Conservation (phyloP, 2,888 invertebrate species). For the Pinctada fucata region DNA sequence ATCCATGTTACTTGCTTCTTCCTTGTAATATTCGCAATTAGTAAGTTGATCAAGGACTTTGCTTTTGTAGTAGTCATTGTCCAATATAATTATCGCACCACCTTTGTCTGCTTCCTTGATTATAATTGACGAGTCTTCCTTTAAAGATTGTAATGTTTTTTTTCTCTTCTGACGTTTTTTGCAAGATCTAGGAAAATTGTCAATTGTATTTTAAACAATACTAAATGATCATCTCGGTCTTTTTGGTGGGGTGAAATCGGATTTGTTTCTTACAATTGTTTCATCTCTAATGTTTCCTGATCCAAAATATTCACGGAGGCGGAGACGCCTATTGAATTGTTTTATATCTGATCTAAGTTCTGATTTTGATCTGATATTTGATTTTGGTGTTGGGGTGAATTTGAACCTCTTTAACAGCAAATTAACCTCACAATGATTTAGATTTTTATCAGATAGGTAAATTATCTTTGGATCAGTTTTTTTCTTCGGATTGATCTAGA, state of each 20-base stretch:
- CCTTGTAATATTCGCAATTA: neutral
- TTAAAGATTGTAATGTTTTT: neutral
- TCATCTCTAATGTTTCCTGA: neutral
- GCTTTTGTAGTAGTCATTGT: neutral
- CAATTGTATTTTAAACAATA: neutral
- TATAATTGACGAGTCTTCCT: neutral
- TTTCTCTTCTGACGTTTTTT: neutral
- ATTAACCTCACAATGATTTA: neutral
- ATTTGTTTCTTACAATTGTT: constrained; percentile 7
- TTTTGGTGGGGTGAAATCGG: neutral
- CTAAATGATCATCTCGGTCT: neutral
- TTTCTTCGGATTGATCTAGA: neutral
- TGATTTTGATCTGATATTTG: neutral
- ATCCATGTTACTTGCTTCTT: constrained; percentile 2
- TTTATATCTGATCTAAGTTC: neutral
- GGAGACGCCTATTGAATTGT: neutral
- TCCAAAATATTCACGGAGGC: constrained; percentile 1
- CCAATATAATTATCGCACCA: constrained; percentile 11
- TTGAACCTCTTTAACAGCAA: neutral
- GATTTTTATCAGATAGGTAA: neutral
- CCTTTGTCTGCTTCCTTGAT: constrained; percentile 22
- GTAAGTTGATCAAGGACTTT: neutral
- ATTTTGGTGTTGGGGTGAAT: constrained; percentile 1
- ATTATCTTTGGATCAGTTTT: constrained; percentile 1
- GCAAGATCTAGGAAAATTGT: neutral